Percentiles rank a stretch among this genome's conserved stretches.
phyloP scores from a whole-genome alignment of 1,140 invertebrate genomes.

The Himalopsyche phryganea region DNA sequence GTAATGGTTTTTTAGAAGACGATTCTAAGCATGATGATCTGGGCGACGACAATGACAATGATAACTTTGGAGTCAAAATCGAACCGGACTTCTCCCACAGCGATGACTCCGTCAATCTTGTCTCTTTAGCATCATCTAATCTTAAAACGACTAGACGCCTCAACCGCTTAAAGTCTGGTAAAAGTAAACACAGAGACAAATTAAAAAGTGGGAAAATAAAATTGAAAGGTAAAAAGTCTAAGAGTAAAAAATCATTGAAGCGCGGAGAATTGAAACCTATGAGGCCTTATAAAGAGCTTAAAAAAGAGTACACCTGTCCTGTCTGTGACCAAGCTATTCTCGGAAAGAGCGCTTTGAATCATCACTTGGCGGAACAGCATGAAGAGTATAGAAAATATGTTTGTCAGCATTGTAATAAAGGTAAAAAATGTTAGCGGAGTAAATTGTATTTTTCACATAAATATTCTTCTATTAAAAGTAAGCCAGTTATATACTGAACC shows the following conservation, averaged over 20 bases:
- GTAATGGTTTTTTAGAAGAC: background rate
- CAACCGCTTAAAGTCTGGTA: background rate
- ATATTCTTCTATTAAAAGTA: too few species aligned
- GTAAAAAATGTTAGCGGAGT: conserved; percentile 7
- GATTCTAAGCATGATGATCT: background rate
- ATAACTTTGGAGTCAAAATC: background rate
- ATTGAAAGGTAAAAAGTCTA: conserved; percentile 4
- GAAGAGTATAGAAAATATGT: conserved; percentile 26
- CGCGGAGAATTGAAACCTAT: background rate
- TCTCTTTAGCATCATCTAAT: background rate
- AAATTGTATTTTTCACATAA: too few species aligned
- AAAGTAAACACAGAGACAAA: background rate
- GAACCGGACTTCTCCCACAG: too few species aligned
- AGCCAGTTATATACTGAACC: too few species aligned
- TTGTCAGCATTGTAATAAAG: conserved; percentile 26
- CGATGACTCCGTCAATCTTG: too few species aligned
- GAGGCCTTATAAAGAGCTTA: conserved; percentile 5
- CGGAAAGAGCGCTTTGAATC: conserved; percentile 14
- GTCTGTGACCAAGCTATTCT: conserved; percentile 11
- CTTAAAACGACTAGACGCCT: conserved; percentile 8
- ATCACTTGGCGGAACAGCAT: conserved; percentile 20
- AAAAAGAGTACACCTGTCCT: conserved; percentile 23
- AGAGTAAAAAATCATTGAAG: background rate
- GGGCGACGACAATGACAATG: background rate
- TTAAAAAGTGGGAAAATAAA: conserved; percentile 2